Evolutionary conservation across 2,888 invertebrate species (phyloP), one percentile per base, ranked within the genome.

Genomic region (Brachyptera putata): DNA sequence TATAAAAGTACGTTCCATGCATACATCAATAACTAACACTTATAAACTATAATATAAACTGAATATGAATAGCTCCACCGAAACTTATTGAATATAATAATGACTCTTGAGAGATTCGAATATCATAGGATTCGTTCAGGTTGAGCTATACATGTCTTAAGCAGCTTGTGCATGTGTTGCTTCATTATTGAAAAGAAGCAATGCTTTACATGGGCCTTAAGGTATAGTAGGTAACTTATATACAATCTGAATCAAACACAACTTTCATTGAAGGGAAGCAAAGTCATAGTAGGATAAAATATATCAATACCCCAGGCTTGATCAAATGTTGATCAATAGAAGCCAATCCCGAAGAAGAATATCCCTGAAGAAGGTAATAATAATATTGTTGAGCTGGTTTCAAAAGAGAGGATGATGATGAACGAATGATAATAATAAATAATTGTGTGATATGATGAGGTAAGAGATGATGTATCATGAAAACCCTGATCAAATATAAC

Each of bases 331-430:
- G 46, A 9, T 13, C 46, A 24, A 21, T 24, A 21, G n/a, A 24
- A 46, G 46, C 53, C 16, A 18, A n/a, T 36, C 53, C 59, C 59
- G 14, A 43, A 43, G 25, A 50, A 25, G 41, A 50, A 48, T 4
- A 58, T 53, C 59, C 59, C 59, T 41, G 59, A 59, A 59, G 43
- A 59, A 55, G 16, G 36, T 24, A 46, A 46, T 46, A 46, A 46
- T 22, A 46, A 18, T 49, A 36, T 30, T 43, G 58, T 55, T 59
- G 59, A 59, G 59, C 58, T 49, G 34, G 24, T 26, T 46, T 57
- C 46, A 46, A 46, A 9, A 21, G 46, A 21, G 22, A 41, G 18
- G n/a, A 24, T 46, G 21, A 46, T 46, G 24, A 30, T 30, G 21
- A 34, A 53, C 34, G 36, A 53, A 53, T 53, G 53, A 34, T 26